Evolutionary conservation across 1,140 invertebrate genomes (phyloP).

Genomic region (Drosophila arizonae): DNA sequence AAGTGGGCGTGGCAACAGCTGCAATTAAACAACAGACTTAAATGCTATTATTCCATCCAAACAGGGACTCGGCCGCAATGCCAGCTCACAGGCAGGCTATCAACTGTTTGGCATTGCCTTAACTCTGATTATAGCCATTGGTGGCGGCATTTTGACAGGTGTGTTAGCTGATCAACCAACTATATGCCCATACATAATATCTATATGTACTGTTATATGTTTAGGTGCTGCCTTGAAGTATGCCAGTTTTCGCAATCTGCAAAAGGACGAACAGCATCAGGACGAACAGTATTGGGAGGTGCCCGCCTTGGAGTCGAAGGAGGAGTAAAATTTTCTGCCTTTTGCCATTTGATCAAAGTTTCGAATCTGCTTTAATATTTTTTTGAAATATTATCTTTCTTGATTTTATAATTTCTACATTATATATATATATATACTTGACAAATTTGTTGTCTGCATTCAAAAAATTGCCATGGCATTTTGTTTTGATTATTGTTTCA

Average conservation of each 20-base stretch:
- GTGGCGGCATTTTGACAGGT: conserved; percentile 93
- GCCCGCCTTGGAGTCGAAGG: conserved; percentile 77
- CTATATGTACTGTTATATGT: neutral
- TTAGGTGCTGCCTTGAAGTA: conserved; percentile 83
- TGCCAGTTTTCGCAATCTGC: conserved; percentile 83
- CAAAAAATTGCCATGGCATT: neutral
- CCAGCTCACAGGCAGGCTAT: conserved; percentile 89
- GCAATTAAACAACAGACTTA: conserved; percentile 1
- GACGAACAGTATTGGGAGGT: conserved; percentile 85
- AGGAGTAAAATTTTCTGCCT: conserved; percentile 71
- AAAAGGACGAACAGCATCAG: conserved; percentile 84
- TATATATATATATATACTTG: conserved; percentile 4
- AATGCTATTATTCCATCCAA: too few relatives aligned
- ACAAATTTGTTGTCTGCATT: conserved; percentile 15
- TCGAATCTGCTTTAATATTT: conserved; percentile 48
- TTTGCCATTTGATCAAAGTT: conserved; percentile 8
- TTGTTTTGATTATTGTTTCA: neutral
- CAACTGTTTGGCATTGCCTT: conserved; percentile 89
- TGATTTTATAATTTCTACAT: conserved; percentile 8
- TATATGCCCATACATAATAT: too few relatives aligned
- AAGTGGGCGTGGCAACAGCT: conserved; percentile 38
- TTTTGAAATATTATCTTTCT: neutral
- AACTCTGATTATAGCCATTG: conserved; percentile 88
- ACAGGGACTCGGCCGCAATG: conserved; percentile 86
- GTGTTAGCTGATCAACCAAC: conserved; percentile 32